These are phyloP conservation scores for Matsumyia berberina DNA, from an alignment of 2,888 invertebrate species.

Conservation along the genomic window DNA sequence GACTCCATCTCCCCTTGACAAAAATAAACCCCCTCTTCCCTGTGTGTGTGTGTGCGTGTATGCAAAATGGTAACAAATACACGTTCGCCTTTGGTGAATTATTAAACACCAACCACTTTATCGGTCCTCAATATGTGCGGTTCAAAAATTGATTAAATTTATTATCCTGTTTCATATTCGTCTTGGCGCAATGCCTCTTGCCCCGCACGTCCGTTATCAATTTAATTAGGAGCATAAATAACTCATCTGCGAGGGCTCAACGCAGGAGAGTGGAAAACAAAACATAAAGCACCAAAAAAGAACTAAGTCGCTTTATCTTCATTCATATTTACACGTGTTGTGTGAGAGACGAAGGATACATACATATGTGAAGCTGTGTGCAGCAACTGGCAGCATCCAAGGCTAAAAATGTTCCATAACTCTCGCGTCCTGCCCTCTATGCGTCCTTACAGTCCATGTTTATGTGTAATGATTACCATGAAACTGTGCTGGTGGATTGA, in stretches of 20 bases:
- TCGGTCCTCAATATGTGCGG: slow-evolving; percentile 54
- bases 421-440: slow-evolving; percentile 12
- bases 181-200: not conserved
- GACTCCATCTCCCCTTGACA: not conserved
- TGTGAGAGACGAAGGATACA: slow-evolving; percentile 16
- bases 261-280: not conserved
- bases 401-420: slow-evolving; percentile 52
- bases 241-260: slow-evolving; percentile 40
- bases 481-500: slow-evolving; percentile 36
- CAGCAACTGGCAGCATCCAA: slow-evolving; percentile 53
- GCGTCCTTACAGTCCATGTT: slow-evolving; percentile 25
- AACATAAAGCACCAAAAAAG: slow-evolving; percentile 34
- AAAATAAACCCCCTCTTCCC: not conserved
- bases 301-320: slow-evolving; percentile 52
- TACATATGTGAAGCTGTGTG: not conserved
- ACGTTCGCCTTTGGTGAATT: slow-evolving; percentile 52
- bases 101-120: slow-evolving; percentile 71
- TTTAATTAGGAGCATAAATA: slow-evolving; percentile 73
- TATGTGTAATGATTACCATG: slow-evolving; percentile 65
- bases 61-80: slow-evolving; percentile 14
- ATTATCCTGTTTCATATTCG: slow-evolving; percentile 70
- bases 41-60: not conserved
- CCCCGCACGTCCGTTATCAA: slow-evolving; percentile 55
- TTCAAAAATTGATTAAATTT: slow-evolving; percentile 71
- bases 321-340: slow-evolving; percentile 61